Conservation (phyloP, 2,797 vertebrate genomes). For the Amazona ochrocephala region DNA sequence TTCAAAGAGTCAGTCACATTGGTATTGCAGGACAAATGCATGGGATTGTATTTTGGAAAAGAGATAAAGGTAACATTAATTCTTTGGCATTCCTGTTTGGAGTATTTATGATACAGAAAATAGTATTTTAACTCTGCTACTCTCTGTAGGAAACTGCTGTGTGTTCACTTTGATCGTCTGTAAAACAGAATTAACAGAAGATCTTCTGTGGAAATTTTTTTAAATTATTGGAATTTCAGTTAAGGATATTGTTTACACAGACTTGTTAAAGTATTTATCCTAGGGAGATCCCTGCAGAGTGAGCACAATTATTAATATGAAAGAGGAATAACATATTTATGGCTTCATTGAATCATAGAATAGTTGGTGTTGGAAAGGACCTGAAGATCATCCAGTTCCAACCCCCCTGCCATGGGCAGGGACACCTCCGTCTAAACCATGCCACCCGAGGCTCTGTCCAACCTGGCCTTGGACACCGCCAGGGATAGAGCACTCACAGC, state of each 20-base stretch:
- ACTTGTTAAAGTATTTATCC: background rate
- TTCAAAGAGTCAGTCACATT: constrained; percentile 81
- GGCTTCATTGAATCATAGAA: background rate
- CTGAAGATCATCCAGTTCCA: too few species aligned
- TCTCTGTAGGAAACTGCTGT: background rate
- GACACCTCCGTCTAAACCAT: too few species aligned
- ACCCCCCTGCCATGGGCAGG: too few species aligned
- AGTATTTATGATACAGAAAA: background rate
- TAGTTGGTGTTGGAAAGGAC: too few species aligned
- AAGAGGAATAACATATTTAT: background rate
- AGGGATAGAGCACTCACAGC: too few species aligned
- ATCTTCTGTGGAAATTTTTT: background rate
- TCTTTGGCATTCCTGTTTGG: background rate
- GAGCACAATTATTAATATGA: background rate
- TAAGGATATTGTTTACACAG: background rate
- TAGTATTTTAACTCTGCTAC: background rate
- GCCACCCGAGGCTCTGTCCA: too few species aligned
- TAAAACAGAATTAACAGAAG: background rate
- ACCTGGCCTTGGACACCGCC: too few species aligned
- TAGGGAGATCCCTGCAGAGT: background rate
- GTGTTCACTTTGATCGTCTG: background rate
- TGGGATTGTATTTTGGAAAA: constrained; percentile 92
- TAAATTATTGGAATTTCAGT: background rate
- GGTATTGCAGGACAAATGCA: constrained; percentile 97
- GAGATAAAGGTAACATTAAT: constrained; percentile 77